Conservation (phyloP, 2,797 vertebrate species). For the Rhabdomys pumilio region DNA sequence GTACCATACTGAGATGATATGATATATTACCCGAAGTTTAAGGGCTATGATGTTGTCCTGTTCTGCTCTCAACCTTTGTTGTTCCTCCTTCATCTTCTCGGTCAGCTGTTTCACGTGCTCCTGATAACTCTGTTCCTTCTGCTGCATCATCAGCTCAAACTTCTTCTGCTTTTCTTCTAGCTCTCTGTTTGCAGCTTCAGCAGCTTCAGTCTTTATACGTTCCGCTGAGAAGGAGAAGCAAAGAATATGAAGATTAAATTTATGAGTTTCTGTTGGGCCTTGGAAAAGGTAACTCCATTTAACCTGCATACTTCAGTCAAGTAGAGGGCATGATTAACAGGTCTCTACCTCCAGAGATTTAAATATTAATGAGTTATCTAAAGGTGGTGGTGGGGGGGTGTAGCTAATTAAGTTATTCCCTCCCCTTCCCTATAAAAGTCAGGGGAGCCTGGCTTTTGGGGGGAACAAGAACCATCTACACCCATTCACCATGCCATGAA, state of each 20-base stretch:
- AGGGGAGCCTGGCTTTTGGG: no score
- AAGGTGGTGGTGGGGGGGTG: no score
- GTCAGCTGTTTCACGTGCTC: constrained; percentile 25
- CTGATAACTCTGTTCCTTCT: not conserved
- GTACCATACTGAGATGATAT: not conserved
- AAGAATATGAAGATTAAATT: not conserved
- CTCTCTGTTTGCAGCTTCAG: not conserved
- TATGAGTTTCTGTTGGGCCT: not conserved
- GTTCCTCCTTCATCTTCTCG: not conserved
- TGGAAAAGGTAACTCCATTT: no score
- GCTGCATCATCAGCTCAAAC: not conserved
- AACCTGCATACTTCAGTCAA: no score
- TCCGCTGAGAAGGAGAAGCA: not conserved
- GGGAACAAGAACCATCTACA: no score
- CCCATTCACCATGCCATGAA: no score
- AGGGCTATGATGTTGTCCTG: not conserved
- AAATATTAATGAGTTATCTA: no score
- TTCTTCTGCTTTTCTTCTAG: not conserved
- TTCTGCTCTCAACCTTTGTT: not conserved
- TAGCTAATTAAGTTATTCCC: no score
- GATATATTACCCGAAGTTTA: constrained; percentile 62
- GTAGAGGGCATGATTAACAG: no score
- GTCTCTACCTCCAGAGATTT: no score
- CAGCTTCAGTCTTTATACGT: not conserved
- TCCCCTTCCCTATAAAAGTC: no score